Evolutionary conservation across 2,888 invertebrate species (phyloP).

Genomic region (Oasisia sp.): DNA sequence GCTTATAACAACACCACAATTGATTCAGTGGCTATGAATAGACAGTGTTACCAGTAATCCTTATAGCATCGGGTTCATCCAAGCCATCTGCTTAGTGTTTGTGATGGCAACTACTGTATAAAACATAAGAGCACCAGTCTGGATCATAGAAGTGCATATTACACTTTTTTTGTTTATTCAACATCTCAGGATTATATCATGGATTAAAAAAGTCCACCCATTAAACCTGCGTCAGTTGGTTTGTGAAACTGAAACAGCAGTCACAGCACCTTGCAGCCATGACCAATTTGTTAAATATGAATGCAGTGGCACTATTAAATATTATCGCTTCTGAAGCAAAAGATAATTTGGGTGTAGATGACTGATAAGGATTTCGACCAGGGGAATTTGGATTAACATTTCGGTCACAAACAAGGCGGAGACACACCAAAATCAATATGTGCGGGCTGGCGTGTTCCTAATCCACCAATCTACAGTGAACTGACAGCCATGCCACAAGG

Average conservation of each 20-base stretch:
- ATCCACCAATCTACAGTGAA: not conserved
- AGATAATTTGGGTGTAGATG: conserved; percentile 6
- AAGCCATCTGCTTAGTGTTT: not conserved
- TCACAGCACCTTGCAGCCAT: not conserved
- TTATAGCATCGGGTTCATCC: conserved; percentile 3
- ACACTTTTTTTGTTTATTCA: not conserved
- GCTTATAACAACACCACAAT: not conserved
- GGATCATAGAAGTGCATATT: not conserved
- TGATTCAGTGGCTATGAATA: not conserved
- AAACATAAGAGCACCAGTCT: not conserved
- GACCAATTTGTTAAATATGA: not conserved
- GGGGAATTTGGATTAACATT: conserved; percentile 4
- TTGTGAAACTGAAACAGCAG: too few species aligned
- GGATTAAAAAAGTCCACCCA: not conserved
- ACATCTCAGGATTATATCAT: not conserved
- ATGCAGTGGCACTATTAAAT: conserved; percentile 3
- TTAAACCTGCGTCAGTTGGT: not conserved
- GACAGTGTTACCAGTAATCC: conserved; percentile 1
- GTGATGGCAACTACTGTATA: conserved; percentile 2
- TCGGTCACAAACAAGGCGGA: conserved; percentile 2
- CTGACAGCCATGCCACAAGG: conserved; percentile 6
- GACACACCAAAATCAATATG: not conserved
- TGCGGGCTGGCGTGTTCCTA: conserved; percentile 13
- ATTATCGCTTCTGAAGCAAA: not conserved
- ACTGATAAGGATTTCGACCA: not conserved